Base-by-base conservation (phyloP, 2,888 invertebrate species). In the Catocala fraxini region DNA sequence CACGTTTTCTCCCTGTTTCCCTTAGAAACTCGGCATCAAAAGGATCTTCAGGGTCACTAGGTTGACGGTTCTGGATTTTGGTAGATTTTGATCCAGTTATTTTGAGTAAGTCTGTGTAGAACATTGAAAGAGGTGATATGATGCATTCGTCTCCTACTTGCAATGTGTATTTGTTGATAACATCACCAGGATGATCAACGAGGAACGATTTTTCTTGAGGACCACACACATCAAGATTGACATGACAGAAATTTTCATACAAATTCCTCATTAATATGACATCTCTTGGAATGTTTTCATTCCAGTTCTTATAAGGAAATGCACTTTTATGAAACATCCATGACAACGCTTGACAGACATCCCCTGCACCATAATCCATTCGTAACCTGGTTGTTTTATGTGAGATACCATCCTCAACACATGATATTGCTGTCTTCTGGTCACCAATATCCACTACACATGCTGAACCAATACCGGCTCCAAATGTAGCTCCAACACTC, bases 381-480 rank as follows among this genome's bases (percentile, higher is more conserved):
- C 97, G 91, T 80, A 97, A 96, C 82, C 98, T 95, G 0, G 99
- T 98, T 70, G 97, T 97, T 73, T 97, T 96, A 81, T 98, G 98
- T 33, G 99, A 99, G 65, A 99, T 97, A 0, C 98, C 99, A 94
- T 99, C 99, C 92, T 99, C 99, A 0, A 99, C 98, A 92, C 99
- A 99, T 1, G 98, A 98, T 15, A 99, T 97, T 0, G 98, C 98
- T 0, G 98, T 98, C 93, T 99, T 99, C 86, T 99, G 98, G 84
- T 99, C 99, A 0, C 99, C 99, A 56, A 99, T 97, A 86, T 99
- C 99, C 0, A 99, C 97, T 0, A 99, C 98, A 91, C 99, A 99
- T 0, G 98, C 99, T 81, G 97, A 97, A 0, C 94, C 94, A 7
- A 94, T 93, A 0, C 94, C 94, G 43, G 94, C 94, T 0, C 94